Conservation (phyloP, 2,797 vertebrate genomes). For the Cuniculus paca region DNA sequence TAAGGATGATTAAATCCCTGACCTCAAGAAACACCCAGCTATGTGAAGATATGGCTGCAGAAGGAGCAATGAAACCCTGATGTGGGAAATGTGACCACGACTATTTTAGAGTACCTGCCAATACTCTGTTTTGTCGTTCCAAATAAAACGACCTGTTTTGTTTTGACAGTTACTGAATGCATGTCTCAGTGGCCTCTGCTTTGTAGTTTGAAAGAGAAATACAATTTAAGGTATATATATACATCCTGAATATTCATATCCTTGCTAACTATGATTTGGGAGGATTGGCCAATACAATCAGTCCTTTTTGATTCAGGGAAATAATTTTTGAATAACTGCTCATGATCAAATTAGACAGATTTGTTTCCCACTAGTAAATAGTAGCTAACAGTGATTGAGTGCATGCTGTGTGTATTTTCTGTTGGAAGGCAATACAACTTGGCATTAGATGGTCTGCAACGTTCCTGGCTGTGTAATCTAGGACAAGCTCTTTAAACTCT, state of each 20-base stretch:
- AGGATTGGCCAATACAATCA: background rate
- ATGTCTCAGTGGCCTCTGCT: constrained; percentile 37
- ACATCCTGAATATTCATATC: background rate
- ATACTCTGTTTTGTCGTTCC: background rate
- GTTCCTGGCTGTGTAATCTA: background rate
- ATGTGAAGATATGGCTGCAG: background rate
- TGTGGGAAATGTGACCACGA: background rate
- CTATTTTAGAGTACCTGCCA: constrained; percentile 51
- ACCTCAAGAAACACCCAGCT: background rate
- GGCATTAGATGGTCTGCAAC: background rate
- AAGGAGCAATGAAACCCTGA: too few relatives aligned
- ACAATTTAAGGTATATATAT: background rate
- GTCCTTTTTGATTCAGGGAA: constrained; percentile 30
- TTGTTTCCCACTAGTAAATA: constrained; percentile 64
- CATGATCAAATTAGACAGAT: constrained; percentile 67
- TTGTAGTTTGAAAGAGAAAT: constrained; percentile 49
- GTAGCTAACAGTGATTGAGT: constrained; percentile 19
- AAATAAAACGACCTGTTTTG: constrained; percentile 61
- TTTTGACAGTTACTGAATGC: constrained; percentile 59
- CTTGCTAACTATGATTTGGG: background rate
- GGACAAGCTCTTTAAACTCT: background rate
- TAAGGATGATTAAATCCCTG: background rate
- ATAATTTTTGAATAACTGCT: constrained; percentile 57
- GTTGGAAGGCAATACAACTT: background rate
- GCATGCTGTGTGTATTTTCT: constrained; percentile 6